These are phyloP conservation scores for Varanus komodoensis DNA, from an alignment of 2,113 vertebrate genomes.

Conservation along the genomic window DNA sequence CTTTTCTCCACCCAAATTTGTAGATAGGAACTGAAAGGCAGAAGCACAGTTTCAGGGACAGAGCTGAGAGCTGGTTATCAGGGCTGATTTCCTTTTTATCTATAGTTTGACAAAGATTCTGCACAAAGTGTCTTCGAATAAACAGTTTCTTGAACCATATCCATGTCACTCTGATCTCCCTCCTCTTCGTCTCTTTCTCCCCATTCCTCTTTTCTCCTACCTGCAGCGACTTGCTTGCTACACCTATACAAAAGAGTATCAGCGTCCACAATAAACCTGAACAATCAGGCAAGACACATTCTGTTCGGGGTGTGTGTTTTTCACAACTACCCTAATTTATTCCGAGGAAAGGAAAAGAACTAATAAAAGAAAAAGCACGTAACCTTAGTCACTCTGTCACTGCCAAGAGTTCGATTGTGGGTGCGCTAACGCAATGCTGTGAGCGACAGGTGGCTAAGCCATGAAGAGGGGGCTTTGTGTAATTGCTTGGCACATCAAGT, in stretches of 20 bases:
- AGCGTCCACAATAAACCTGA: neutral
- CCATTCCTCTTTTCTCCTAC: no score
- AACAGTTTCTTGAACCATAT: neutral
- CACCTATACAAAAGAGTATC: neutral
- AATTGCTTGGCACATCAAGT: slow-evolving; percentile 71
- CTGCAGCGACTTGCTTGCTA: neutral
- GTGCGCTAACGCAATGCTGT: slow-evolving; percentile 42
- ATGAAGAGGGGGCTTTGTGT: slow-evolving; percentile 62
- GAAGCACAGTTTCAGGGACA: neutral
- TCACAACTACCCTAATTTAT: slow-evolving; percentile 19
- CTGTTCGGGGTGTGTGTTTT: neutral
- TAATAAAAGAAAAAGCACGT: neutral
- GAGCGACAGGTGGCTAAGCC: slow-evolving; percentile 67
- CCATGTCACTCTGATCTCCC: slow-evolving; percentile 30
- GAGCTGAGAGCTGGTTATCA: neutral
- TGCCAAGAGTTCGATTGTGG: slow-evolving; percentile 26
- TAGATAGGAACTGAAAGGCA: neutral
- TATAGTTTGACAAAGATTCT: slow-evolving; percentile 13
- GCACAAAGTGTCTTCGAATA: neutral
- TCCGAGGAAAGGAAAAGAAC: slow-evolving; percentile 2
- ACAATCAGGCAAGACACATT: neutral
- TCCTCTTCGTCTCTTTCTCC: neutral
- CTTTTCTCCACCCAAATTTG: neutral
- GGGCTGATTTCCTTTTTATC: slow-evolving; percentile 1
- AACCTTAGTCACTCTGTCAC: slow-evolving; percentile 41